Base-by-base conservation (phyloP, 2,113 vertebrate genomes). In the Lagopus muta region DNA sequence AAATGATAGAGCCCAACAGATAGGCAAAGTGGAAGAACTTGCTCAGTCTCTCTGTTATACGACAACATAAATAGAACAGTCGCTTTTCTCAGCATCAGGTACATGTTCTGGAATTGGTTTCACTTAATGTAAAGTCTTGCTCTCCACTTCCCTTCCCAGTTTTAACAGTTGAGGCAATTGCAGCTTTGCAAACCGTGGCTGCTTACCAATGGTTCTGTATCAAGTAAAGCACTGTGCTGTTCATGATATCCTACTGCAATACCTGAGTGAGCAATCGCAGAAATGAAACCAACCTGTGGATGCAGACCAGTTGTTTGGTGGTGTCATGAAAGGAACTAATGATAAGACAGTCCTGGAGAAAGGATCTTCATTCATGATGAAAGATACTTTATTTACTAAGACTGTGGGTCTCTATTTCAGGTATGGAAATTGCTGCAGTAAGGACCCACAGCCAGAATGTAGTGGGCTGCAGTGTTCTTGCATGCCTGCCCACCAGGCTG, bases 51-150 rank as follows among this genome's bases (percentile, higher is more conserved):
- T 85, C 84, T 54, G 66, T 82, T 96, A 87, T 77, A 80, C 50
- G 93, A 73, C 83, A 30, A 62, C 74, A 87, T 86, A 96, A 92
- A 94, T 94, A 27, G 54, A 95, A 73, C 90, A 87, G 87, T 94
- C 87, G 40, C 94, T 94, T 87, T 93, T 80, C 78, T 76, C 82
- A 96, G 78, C 60, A 47, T 91, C 84, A 86, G 82, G 92, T 95
- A 89, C 91, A 93, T 93, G 92, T 45, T 87, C 82, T 86, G 89
- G 93, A 93, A 96, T 94, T 92, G 87, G 86, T 64, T 87, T 89
- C 71, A 43, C 89, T 93, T 91, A 89, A 89, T 25, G 60, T 87
- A 89, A 85, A 89, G 80, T 9, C 5, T 71, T 93, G 76, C 48
- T 94, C 91, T 94, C 82, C 43, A 20, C 86, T 88, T 90, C 76